These are phyloP conservation scores for Cryptoblepharus egeriae DNA, from an alignment of 2,797 vertebrate genomes.

Conservation along the genomic window DNA sequence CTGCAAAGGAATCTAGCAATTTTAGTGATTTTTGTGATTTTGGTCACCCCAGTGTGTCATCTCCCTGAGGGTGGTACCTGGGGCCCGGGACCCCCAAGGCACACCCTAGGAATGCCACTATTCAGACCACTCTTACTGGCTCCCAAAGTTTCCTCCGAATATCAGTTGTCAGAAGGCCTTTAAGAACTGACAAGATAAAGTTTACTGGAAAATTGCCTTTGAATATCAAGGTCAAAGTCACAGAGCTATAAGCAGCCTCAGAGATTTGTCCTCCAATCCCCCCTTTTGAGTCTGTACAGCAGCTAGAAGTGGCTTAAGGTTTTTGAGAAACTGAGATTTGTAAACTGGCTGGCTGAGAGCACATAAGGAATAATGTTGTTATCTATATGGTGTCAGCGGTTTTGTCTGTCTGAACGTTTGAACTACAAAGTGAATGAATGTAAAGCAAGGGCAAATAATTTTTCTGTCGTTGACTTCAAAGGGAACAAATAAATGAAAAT, in stretches of 20 bases:
- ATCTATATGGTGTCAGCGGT: background rate
- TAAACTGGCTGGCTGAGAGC: background rate
- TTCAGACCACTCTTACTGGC: conserved; percentile 41
- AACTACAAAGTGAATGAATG: background rate
- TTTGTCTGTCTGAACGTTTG: background rate
- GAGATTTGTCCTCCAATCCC: background rate
- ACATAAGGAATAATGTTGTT: background rate
- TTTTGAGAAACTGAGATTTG: background rate
- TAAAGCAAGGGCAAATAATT: background rate
- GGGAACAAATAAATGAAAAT: background rate
- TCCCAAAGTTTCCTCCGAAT: conserved; percentile 27
- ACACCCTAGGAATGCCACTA: too few species aligned
- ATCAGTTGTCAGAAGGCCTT: conserved; percentile 32
- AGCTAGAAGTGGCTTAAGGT: background rate
- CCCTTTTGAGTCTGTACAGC: background rate
- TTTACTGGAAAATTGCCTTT: conserved; percentile 7
- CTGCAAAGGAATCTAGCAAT: too few species aligned
- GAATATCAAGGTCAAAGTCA: background rate
- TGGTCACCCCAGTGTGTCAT: too few species aligned
- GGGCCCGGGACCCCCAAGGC: too few species aligned
- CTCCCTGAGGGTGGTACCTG: too few species aligned
- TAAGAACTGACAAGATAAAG: conserved; percentile 28
- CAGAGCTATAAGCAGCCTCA: background rate
- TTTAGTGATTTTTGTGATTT: too few species aligned
- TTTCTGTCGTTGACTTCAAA: background rate